Evolutionary conservation across 2,797 vertebrate genomes (phyloP).

Genomic region (Sternarchorhynchus goeldii): DNA sequence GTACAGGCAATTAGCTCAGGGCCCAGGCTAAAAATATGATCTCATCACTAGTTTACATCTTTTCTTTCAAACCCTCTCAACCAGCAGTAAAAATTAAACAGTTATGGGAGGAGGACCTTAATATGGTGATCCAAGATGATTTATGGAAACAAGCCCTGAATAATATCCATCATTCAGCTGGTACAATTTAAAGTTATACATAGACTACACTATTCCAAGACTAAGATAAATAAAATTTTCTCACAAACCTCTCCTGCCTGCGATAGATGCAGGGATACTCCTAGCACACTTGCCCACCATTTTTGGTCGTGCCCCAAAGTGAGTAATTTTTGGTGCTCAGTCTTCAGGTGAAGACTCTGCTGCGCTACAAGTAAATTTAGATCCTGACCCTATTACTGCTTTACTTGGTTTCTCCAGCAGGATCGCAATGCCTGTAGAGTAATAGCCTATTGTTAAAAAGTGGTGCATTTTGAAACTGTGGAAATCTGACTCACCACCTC

Average conservation of each 20-base stretch:
- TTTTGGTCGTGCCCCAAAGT: not conserved
- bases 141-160: slow-evolving; percentile 16
- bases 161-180: not conserved
- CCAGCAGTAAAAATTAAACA: slow-evolving; percentile 1
- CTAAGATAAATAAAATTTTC: too few relatives aligned
- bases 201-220: too few relatives aligned
- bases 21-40: not conserved
- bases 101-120: not conserved
- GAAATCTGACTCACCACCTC: not conserved
- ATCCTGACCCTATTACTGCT: not conserved
- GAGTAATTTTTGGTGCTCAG: not conserved
- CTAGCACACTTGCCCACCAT: not conserved
- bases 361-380: not conserved
- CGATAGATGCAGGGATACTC: not conserved
- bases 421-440: not conserved
- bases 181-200: too few relatives aligned
- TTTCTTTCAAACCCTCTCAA: not conserved
- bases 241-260: not conserved
- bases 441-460: not conserved
- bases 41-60: not conserved
- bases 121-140: not conserved
- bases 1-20: not conserved
- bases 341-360: slow-evolving; percentile 7
- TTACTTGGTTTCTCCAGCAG: slow-evolving; percentile 13
- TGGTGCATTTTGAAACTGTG: not conserved